phyloP scores from a whole-genome alignment of 2,113 vertebrate species.

The human region GRCh38 chr3:75316501-75317000 shows the following conservation, averaged over 20 bases:
- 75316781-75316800: slow-evolving; percentile 31
- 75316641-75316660: not conserved
- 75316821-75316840: slow-evolving; percentile 52
- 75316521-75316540: not conserved
- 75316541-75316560: not conserved
- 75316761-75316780: slow-evolving; percentile 40
- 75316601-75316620: not conserved
- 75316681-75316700: not conserved
- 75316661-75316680: not conserved
- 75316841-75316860: slow-evolving; percentile 53
- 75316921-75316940: slow-evolving; percentile 38
- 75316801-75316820: slow-evolving; percentile 29
- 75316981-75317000: slow-evolving; percentile 45
- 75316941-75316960: not conserved
- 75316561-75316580: not conserved
- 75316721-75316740: slow-evolving; percentile 34
- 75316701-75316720: not conserved
- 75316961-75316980: slow-evolving; percentile 9
- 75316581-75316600: not conserved
- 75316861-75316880: slow-evolving; percentile 56
- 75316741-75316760: slow-evolving; percentile 52
- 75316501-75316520: not conserved
- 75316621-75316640: not conserved
- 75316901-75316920: slow-evolving; percentile 51
- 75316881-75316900: slow-evolving; percentile 66